Percentiles rank a stretch among this genome's conserved stretches.
phyloP scores from a whole-genome alignment of 2,797 vertebrate genomes.

The Ambastaia sidthimunki region DNA sequence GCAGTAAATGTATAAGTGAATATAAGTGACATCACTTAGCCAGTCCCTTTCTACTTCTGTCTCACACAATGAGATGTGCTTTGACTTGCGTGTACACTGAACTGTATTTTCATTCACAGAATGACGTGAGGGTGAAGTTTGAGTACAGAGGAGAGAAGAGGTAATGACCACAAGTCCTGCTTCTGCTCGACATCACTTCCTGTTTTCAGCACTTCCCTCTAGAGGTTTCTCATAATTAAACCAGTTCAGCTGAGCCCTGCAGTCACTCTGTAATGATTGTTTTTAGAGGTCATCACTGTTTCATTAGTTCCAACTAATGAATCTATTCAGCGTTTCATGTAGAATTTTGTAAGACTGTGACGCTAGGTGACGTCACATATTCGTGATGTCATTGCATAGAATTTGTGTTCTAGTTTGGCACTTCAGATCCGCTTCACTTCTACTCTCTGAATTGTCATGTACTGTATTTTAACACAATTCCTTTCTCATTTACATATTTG shows the following conservation, averaged over 20 bases:
- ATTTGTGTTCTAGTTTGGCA: no score
- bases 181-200: constrained; percentile 23
- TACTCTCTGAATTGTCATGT: no score
- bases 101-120: constrained; percentile 76
- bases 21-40: neutral
- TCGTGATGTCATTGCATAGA: no score
- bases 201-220: constrained; percentile 31
- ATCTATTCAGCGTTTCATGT: no score
- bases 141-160: constrained; percentile 98
- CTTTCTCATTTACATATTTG: no score
- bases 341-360: no score
- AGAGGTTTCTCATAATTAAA: constrained; percentile 22
- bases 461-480: no score
- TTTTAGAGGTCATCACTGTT: neutral
- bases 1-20: neutral
- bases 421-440: no score
- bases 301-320: no score
- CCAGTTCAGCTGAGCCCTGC: neutral
- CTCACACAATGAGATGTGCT: neutral
- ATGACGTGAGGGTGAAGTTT: constrained; percentile 97
- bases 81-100: neutral
- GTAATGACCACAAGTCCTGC: constrained; percentile 72
- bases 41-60: neutral
- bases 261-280: neutral
- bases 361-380: no score